phyloP scores from a whole-genome alignment of 1,140 invertebrate genomes.

The Trissolcus basalis region DNA sequence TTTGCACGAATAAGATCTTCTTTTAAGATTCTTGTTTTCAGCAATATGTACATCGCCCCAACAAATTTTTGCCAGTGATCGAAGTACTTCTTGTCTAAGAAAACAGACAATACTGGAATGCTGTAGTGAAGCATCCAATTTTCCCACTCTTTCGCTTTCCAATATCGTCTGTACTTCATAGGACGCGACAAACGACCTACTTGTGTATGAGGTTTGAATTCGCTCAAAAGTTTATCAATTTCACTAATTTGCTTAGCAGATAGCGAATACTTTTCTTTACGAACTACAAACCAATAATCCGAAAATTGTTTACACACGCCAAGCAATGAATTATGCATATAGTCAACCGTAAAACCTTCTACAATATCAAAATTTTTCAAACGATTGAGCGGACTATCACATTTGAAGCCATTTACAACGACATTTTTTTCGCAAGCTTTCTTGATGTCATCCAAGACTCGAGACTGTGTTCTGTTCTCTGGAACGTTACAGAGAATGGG shows the following conservation, averaged over 20 bases:
- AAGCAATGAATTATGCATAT: conserved; percentile 33
- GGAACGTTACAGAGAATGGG: conserved; percentile 4
- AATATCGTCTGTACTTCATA: conserved; percentile 22
- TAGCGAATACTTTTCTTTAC: conserved; percentile 17
- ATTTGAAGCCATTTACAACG: conserved; percentile 33
- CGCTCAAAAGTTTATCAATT: conserved; percentile 13
- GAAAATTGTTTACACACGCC: conserved; percentile 35
- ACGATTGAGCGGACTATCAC: conserved; percentile 18
- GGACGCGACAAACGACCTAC: conserved; percentile 25
- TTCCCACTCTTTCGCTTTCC: conserved; percentile 17
- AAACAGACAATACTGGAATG: conserved; percentile 18
- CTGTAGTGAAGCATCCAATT: conserved; percentile 30
- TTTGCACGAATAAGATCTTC: conserved; percentile 16
- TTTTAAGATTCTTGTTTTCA: conserved; percentile 19
- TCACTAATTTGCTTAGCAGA: conserved; percentile 14
- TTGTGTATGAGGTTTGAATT: conserved; percentile 34
- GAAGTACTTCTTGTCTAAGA: conserved; percentile 14
- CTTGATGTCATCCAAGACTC: conserved; percentile 9
- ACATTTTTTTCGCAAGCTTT: conserved; percentile 5
- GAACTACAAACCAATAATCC: conserved; percentile 27
- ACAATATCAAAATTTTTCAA: conserved; percentile 38
- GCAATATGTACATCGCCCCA: conserved; percentile 21
- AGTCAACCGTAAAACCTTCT: conserved; percentile 27
- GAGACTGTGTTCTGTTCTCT: background rate
- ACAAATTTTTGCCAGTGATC: conserved; percentile 40